Base-by-base conservation (phyloP, 2,888 invertebrate genomes). In the Emmelina monodactyla region DNA sequence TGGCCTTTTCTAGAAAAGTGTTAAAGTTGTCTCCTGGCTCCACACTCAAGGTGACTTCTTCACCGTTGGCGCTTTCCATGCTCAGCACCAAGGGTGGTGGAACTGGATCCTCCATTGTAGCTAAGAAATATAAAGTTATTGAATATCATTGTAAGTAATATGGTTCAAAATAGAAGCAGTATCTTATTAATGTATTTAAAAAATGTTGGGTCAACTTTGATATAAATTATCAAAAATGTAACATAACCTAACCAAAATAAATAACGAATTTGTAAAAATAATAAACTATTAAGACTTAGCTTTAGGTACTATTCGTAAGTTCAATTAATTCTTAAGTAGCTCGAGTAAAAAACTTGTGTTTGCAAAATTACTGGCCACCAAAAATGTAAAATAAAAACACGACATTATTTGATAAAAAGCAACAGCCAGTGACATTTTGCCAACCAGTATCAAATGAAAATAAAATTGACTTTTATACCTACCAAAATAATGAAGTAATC, bases 1-100 rank as follows among this genome's bases (percentile, higher is more conserved):
- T 78, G 38, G 81, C 72, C 39, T 72, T 79, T n/a, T 62, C 58
- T 1, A 73, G 50, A 40, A 80, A 79, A 3, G 58, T 52, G 35
- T 65, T 62, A 42, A 80, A 81, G 44, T 67, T 62, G 42, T 81
- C 81, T 16, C 58, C 52, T 0, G 69, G 62, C 16, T 70, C 67
- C 5, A 80, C 65, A 33, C 54, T 62, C 14, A 80, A 45, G 0
- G 66, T 47, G 5, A 78, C 72, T 38, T 80, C 75, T 37, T 75
- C 66, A 1, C 78, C 78, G 0, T 53, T 49, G 0, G 58, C 51
- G 34, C 71, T 73, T 42, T 75, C 70, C 71, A 78, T 61, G 42
- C 68, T 75, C 9, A 79, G 54, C 9, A 72, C 51, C 33, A 78
- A 7, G 3, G 29, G 29, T 14, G 76, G 75, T 10, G 57, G 55